phyloP scores from a whole-genome alignment of 2,888 invertebrate genomes.

The Nemotelus nigrinus region DNA sequence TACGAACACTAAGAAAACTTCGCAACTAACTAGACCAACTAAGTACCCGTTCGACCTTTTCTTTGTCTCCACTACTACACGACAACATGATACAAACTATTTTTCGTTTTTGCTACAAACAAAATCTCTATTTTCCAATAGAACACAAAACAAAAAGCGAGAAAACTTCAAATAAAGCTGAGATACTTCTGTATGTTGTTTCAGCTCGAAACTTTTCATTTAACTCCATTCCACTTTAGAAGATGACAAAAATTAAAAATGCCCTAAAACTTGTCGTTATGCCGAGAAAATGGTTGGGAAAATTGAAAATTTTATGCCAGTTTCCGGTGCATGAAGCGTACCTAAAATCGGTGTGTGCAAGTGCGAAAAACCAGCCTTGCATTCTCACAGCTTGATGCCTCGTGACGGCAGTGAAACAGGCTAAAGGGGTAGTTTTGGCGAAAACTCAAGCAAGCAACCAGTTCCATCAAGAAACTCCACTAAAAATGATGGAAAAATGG shows the following conservation, averaged over 20 bases:
- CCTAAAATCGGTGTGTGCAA: no score
- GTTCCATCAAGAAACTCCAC: background rate
- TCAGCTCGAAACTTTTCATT: slow-evolving; percentile 36
- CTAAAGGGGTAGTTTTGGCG: background rate
- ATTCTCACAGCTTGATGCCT: no score
- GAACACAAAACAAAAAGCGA: no score
- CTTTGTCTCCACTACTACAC: no score
- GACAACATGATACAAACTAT: no score
- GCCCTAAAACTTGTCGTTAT: slow-evolving; percentile 32
- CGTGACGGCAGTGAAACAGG: background rate
- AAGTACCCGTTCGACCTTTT: no score
- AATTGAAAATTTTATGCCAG: slow-evolving; percentile 11
- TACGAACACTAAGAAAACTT: no score
- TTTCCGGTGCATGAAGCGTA: background rate
- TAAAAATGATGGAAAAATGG: slow-evolving; percentile 12
- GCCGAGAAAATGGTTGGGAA: background rate
- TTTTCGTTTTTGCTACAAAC: no score
- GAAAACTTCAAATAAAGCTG: no score
- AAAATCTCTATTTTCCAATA: no score
- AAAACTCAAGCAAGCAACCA: slow-evolving; percentile 2
- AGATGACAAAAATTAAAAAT: slow-evolving; percentile 42
- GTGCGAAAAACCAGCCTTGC: no score
- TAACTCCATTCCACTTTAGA: slow-evolving; percentile 22
- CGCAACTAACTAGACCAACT: no score
- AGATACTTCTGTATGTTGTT: slow-evolving; percentile 29